phyloP scores from a whole-genome alignment of 2,888 invertebrate species.

The Bugula neritina region DNA sequence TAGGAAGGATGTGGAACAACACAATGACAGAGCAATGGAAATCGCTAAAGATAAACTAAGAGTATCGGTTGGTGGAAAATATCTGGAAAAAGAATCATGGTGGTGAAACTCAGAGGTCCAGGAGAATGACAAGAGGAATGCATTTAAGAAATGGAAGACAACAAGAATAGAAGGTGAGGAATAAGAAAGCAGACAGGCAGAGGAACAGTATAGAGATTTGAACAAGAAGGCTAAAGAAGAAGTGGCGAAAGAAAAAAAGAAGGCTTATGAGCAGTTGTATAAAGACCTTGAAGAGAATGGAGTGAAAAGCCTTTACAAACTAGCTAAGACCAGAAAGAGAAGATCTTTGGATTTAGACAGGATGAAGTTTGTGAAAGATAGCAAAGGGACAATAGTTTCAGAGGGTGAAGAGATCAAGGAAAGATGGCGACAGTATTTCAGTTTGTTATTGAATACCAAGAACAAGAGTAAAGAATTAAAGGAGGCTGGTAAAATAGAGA shows the following conservation, averaged over 20 bases:
- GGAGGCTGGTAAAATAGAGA: neutral
- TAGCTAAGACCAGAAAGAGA: conserved; percentile 9
- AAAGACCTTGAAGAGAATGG: neutral
- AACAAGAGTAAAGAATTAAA: neutral
- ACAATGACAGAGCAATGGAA: neutral
- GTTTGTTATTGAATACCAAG: neutral
- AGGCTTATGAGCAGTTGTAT: neutral
- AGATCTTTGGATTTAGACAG: neutral
- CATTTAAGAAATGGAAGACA: conserved; percentile 19
- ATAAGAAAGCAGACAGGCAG: neutral
- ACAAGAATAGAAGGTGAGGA: neutral
- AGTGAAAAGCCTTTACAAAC: neutral
- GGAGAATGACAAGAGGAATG: neutral
- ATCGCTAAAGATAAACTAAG: neutral
- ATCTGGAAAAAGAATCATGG: conserved; percentile 15
- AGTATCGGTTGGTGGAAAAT: neutral
- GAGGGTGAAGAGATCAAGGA: conserved; percentile 8
- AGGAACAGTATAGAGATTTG: neutral
- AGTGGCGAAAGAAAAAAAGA: neutral
- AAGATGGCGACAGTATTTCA: neutral
- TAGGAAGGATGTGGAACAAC: neutral
- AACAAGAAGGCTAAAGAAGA: conserved; percentile 1
- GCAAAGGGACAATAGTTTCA: neutral
- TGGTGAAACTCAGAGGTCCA: conserved; percentile 10
- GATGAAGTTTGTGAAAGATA: conserved; percentile 15